Evolutionary conservation across 2,888 invertebrate genomes (phyloP), one percentile per base, ranked within the genome.

Genomic region (Abrostola triplasia): DNA sequence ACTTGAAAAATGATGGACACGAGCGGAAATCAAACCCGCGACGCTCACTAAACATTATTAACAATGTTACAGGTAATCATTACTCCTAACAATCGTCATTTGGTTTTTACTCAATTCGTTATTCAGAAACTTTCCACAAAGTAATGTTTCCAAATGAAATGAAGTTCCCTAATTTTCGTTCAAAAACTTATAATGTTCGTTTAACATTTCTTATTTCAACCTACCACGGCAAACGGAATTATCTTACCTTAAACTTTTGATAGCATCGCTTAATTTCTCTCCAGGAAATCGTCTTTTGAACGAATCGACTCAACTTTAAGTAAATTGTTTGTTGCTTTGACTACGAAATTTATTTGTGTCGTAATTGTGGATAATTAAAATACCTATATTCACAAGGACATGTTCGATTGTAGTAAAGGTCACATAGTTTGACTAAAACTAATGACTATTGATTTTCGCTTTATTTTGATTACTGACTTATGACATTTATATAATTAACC

Each of bases 151-250:
- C 64, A 64, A 64, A 61, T 64, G 67, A 55, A 76, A 59, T 65
- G 58, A 76, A 77, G 59, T 76, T 73, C 63, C 59, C 60, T 66
- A 77, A 79, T 79, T 79, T 79, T 67, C 69, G 67, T 77, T 66
- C 41, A 35, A 60, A n/a, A 77, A 79, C 67, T 77, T 77, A 67
- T 71, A 78, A 80, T 80, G 67, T 81, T 80, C 79, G 79, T 82
- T 83, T 79, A 83, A 83, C 81, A 86, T 86, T 85, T 84, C 70
- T 82, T 78, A 81, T 83, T 83, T 76, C 73, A 68, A 76, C 76
- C 74, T 74, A 76, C 76, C 68, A 67, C 62, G 76, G 77, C 70
- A 73, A 80, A 83, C 76, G 71, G 75, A 82, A 82, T 82, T 82
- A 84, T 77, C 74, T 77, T 80, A 71, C 79, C 75, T 76, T 64